Base-by-base conservation (phyloP, 2,888 invertebrate genomes). In the Volucella zonaria region DNA sequence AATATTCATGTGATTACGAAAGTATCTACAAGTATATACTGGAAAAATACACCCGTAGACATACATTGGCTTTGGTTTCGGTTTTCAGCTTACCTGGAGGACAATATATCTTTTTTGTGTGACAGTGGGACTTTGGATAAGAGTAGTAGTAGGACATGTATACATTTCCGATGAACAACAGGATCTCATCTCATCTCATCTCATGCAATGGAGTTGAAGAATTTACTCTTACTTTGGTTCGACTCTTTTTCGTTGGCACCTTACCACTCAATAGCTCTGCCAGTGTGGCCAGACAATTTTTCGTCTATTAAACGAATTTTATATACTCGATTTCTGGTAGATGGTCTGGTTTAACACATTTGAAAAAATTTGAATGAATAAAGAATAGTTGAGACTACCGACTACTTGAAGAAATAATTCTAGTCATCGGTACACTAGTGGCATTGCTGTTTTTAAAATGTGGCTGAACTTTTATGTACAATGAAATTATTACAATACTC, bases 51-150 rank as follows among this genome's bases (percentile, higher is more conserved):
- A 6, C 31, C 1, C 31, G 31, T 31, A 70, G 45, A 70, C 38
- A 83, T 62, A 76, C 56, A 58, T 73, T 73, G 81, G 67, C 80
- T 70, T 64, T 78, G 67, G 80, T 31, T 31, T 31, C 6, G 31
- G 31, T 31, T 31, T 31, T 31, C 31, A 31, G 31, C 76, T 85
- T 85, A 85, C 85, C 85, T 85, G 85, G 61, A 59, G 76, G 81
- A 81, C 81, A 85, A 85, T 85, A 85, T 85, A 85, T 85, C 81
- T 85, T 77, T 85, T 85, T 85, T 85, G 81, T 85, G 85, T 85
- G 85, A 76, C 81, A 81, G 81, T 76, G 85, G 81, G 81, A 73
- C 76, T 80, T 81, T 76, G 76, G 81, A 73, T 85, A 31, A 31
- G 31, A 31, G 31, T 31, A 3, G 31, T 31, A 6, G 31, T 31